A percentile compares a stretch with the other conserved stretches of the same genome.
Evolutionary conservation across 2,888 invertebrate species (phyloP).

Genomic region (Diplolepis rosae): DNA sequence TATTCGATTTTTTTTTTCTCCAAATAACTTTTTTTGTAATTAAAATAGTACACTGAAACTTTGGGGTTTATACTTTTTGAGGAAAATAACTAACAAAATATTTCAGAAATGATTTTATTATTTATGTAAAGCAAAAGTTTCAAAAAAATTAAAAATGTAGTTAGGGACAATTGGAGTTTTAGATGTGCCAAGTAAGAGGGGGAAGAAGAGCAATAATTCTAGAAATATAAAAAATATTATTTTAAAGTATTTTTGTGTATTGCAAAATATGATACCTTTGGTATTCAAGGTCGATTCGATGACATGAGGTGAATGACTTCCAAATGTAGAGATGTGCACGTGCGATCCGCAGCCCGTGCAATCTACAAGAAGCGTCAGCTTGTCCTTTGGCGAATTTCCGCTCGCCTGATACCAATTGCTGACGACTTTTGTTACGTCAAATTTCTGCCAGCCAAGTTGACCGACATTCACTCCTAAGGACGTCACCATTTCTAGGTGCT

Average conservation of each 20-base stretch:
- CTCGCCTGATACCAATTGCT: slow-evolving; percentile 80
- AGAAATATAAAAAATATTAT: background rate
- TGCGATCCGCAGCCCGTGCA: slow-evolving; percentile 87
- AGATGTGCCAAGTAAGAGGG: background rate
- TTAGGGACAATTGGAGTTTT: background rate
- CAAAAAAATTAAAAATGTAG: too few relatives aligned
- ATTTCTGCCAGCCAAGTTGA: slow-evolving; percentile 88
- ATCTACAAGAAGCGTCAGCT: slow-evolving; percentile 87
- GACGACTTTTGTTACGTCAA: slow-evolving; percentile 87
- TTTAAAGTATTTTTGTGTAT: background rate
- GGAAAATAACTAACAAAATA: too few relatives aligned
- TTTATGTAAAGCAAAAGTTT: background rate
- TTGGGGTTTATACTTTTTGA: too few relatives aligned
- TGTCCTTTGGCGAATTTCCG: slow-evolving; percentile 73
- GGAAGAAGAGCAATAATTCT: background rate
- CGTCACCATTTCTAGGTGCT: slow-evolving; percentile 70
- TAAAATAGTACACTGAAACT: too few relatives aligned
- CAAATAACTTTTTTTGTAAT: too few relatives aligned
- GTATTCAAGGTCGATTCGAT: slow-evolving; percentile 68
- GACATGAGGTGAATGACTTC: slow-evolving; percentile 67
- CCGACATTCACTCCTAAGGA: slow-evolving; percentile 77
- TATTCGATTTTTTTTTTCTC: too few relatives aligned
- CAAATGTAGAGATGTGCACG: slow-evolving; percentile 79
- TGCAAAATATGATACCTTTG: slow-evolving; percentile 59
- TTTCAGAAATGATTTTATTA: background rate